Conservation (phyloP, 2,888 invertebrate species). For the Pasiphila rectangulata region DNA sequence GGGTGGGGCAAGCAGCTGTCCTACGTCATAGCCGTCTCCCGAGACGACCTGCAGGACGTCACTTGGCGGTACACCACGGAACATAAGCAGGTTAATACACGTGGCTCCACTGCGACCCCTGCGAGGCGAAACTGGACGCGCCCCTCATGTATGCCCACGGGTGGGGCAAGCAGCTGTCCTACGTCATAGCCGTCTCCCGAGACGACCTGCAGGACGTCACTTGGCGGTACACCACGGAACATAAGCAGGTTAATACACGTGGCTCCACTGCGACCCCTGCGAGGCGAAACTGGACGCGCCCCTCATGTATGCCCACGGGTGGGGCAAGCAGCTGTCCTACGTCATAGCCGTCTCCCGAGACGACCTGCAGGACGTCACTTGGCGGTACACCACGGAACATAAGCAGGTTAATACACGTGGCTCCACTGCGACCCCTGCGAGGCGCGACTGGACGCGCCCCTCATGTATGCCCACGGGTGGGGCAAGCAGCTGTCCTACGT, state of each 20-base stretch:
- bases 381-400: slow-evolving; percentile 85
- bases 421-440: slow-evolving; percentile 98
- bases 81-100: slow-evolving; percentile 66
- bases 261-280: slow-evolving; percentile 97
- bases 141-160: slow-evolving; percentile 95
- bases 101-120: slow-evolving; percentile 97
- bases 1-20: slow-evolving; percentile 93
- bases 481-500: slow-evolving; percentile 92
- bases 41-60: slow-evolving; percentile 95
- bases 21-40: slow-evolving; percentile 93
- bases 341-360: slow-evolving; percentile 93
- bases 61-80: slow-evolving; percentile 89
- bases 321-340: slow-evolving; percentile 93
- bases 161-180: slow-evolving; percentile 92
- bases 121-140: slow-evolving; percentile 92
- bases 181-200: slow-evolving; percentile 92
- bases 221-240: slow-evolving; percentile 86
- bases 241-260: slow-evolving; percentile 62
- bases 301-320: slow-evolving; percentile 93
- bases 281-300: slow-evolving; percentile 94
- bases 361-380: slow-evolving; percentile 96
- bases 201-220: slow-evolving; percentile 97
- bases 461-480: slow-evolving; percentile 96
- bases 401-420: slow-evolving; percentile 56
- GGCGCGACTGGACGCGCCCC: slow-evolving; percentile 90